phyloP scores from a whole-genome alignment of 2,113 vertebrate genomes.

The Xiphias gladius region DNA sequence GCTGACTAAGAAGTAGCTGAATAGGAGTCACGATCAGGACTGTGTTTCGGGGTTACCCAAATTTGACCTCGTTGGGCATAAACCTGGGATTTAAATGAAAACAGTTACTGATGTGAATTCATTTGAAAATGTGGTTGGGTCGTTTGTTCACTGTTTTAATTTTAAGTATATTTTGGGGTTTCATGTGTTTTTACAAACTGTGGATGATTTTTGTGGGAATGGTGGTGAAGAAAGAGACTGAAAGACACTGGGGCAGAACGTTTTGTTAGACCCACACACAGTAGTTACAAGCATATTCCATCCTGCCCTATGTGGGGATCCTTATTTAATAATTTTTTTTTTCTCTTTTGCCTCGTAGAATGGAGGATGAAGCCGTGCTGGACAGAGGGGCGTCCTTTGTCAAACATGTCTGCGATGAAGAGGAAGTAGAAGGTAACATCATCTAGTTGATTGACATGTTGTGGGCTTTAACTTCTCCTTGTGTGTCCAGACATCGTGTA shows the following conservation, averaged over 20 bases:
- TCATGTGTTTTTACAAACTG: not conserved
- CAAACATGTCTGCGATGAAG: slow-evolving; percentile 96
- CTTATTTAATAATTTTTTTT: slow-evolving; percentile 78
- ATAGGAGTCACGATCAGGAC: not conserved
- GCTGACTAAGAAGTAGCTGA: not conserved
- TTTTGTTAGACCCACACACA: too few relatives aligned
- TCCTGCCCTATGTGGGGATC: not conserved
- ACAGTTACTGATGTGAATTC: not conserved
- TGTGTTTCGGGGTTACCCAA: not conserved
- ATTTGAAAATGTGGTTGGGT: not conserved
- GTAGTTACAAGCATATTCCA: too few relatives aligned
- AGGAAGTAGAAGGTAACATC: slow-evolving; percentile 95
- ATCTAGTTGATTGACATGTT: not conserved
- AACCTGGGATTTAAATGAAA: not conserved
- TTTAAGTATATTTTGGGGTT: not conserved
- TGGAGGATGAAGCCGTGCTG: slow-evolving; percentile 98
- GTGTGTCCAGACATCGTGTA: not conserved
- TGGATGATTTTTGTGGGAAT: not conserved
- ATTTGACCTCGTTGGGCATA: not conserved
- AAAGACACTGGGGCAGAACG: too few relatives aligned
- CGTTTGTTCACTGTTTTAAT: not conserved
- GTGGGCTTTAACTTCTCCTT: not conserved
- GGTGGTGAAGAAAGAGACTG: not conserved
- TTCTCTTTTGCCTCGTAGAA: slow-evolving; percentile 88
- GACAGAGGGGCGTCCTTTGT: slow-evolving; percentile 96